These are phyloP conservation scores for Batillaria attramentaria DNA, from an alignment of 1,140 invertebrate species.

Conservation along the genomic window DNA sequence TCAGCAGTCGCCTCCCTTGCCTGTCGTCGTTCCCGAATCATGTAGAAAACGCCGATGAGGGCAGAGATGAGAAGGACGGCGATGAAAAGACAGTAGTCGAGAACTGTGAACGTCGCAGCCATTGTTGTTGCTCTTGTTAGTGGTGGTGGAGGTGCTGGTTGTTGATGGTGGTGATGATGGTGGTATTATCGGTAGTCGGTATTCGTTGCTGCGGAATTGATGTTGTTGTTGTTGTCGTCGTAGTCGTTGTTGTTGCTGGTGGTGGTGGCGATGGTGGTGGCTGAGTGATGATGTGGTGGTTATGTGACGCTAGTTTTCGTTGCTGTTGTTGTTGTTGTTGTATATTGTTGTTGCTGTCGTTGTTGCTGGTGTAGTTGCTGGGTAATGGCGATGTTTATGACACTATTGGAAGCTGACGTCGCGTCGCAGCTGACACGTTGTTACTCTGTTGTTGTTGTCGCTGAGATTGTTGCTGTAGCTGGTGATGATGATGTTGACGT, in stretches of 20 bases:
- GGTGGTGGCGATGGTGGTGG: background rate
- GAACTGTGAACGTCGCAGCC: background rate
- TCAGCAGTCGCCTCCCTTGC: constrained; percentile 87
- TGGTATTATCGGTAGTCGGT: no score
- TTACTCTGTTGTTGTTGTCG: no score
- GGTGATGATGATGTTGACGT: background rate
- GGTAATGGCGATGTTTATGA: no score
- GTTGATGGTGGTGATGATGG: background rate
- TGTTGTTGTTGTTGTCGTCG: background rate
- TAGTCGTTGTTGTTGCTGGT: background rate
- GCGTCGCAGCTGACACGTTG: no score
- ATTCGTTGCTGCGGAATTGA: no score
- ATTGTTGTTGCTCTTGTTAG: background rate
- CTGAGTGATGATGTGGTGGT: no score
- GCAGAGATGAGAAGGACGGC: constrained; percentile 58
- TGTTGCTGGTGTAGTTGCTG: background rate
- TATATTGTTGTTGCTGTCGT: background rate
- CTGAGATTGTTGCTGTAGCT: background rate
- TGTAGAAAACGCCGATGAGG: constrained; percentile 79
- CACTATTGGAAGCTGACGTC: no score
- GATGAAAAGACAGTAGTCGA: constrained; percentile 67
- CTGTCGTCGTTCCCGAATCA: constrained; percentile 78
- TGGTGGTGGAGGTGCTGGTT: background rate
- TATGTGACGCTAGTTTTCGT: background rate
- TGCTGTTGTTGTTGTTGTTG: background rate